phyloP scores from a whole-genome alignment of 2,888 invertebrate species.

The Meloe dianella region DNA sequence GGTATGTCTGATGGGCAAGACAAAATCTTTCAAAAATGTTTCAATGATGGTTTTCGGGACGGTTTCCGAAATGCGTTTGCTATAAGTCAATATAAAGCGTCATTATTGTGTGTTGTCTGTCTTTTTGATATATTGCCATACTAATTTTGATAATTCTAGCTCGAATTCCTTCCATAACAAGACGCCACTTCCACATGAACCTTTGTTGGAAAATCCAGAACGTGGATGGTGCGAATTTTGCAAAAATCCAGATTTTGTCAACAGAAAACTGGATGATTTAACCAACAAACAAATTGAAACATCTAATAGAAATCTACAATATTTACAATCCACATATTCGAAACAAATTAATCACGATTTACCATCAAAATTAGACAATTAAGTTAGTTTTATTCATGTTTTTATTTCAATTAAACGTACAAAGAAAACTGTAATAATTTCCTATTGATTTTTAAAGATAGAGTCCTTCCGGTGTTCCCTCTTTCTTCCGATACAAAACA shows the following conservation, averaged over 20 bases:
- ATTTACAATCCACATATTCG: slow-evolving; percentile 15
- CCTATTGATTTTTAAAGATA: slow-evolving; percentile 75
- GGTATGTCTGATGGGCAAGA: slow-evolving; percentile 69
- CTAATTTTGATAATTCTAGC: slow-evolving; percentile 14
- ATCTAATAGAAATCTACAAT: slow-evolving; percentile 11
- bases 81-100: slow-evolving; percentile 62
- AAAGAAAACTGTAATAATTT: slow-evolving; percentile 14
- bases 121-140: neutral
- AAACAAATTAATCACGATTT: neutral
- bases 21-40: slow-evolving; percentile 68
- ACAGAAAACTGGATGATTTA: slow-evolving; percentile 43
- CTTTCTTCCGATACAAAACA: slow-evolving; percentile 98
- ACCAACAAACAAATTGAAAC: slow-evolving; percentile 47
- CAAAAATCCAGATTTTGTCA: slow-evolving; percentile 32
- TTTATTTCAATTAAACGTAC: slow-evolving; percentile 3
- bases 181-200: neutral
- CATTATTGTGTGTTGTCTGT: slow-evolving; percentile 39
- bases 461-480: slow-evolving; percentile 98
- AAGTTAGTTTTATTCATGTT: neutral
- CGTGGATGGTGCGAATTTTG: slow-evolving; percentile 43
- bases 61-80: slow-evolving; percentile 68
- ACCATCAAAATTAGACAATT: slow-evolving; percentile 2
- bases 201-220: slow-evolving; percentile 25
- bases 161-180: neutral
- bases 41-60: slow-evolving; percentile 70